Percentiles rank a stretch among this genome's conserved stretches.
phyloP scores from a whole-genome alignment of 92 coral and sea anemone species.

The Zoanthus sociatus region DNA sequence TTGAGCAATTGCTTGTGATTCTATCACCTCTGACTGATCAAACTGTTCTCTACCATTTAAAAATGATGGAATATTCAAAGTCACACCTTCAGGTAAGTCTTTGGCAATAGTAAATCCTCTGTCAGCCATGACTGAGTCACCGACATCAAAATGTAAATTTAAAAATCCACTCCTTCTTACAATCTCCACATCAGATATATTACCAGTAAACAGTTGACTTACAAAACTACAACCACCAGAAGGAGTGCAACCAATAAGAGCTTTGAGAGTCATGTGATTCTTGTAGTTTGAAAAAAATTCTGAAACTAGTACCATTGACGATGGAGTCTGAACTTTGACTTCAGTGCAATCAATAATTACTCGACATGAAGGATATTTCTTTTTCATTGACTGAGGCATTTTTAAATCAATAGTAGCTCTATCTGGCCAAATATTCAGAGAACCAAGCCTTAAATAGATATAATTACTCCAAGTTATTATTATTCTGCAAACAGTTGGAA shows the following conservation, averaged over 20 bases:
- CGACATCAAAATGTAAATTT: not conserved
- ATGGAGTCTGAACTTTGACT: not conserved
- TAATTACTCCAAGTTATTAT: constrained; percentile 41
- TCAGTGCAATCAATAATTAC: constrained; percentile 1
- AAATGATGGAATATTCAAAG: not conserved
- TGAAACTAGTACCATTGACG: not conserved
- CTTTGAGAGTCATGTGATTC: not conserved
- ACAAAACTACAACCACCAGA: not conserved
- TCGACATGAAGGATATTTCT: not conserved
- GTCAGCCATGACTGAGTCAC: constrained; percentile 5
- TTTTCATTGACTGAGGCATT: constrained; percentile 13
- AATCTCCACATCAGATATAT: not conserved
- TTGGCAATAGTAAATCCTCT: not conserved
- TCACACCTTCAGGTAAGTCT: not conserved
- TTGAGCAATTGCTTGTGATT: not conserved
- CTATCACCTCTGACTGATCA: not conserved
- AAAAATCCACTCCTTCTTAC: not conserved
- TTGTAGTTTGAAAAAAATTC: not conserved
- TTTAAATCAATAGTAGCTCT: constrained; percentile 5
- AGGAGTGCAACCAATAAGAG: not conserved
- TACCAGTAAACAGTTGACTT: not conserved
- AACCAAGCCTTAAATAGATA: not conserved
- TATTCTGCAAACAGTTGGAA: constrained; percentile 49
- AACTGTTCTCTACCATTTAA: not conserved
- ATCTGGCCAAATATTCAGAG: not conserved